Evolutionary conservation across 2,113 vertebrate species (phyloP).

Genomic region (Myanophis thanlyinensis): DNA sequence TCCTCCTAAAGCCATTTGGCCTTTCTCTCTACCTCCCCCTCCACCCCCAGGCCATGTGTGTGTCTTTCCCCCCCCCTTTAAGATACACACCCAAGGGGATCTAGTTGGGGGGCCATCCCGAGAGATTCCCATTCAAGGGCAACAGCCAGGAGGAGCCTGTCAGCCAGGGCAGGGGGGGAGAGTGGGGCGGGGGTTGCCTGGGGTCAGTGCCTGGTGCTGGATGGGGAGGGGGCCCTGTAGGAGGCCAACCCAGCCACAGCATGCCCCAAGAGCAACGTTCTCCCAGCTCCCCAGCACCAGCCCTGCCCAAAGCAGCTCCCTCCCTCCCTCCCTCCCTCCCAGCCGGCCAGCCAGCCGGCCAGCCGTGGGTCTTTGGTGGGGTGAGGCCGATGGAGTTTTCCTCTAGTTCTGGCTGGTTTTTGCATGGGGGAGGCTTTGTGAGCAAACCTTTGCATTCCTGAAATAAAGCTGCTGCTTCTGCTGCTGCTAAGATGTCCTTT

Average conservation of each 20-base stretch:
- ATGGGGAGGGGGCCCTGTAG: neutral
- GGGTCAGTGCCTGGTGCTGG: too few relatives aligned
- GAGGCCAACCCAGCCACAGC: neutral
- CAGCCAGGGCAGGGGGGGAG: too few relatives aligned
- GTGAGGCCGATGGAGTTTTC: neutral
- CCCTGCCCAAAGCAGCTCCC: too few relatives aligned
- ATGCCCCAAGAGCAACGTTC: neutral
- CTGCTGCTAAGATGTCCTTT: neutral
- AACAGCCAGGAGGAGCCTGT: too few relatives aligned
- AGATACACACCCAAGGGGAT: too few relatives aligned
- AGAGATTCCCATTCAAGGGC: too few relatives aligned
- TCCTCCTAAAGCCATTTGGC: too few relatives aligned
- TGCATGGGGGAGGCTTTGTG: neutral
- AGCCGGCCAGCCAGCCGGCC: neutral
- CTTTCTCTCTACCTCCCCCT: too few relatives aligned
- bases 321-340: neutral
- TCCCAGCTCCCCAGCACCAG: neutral
- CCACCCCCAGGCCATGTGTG: too few relatives aligned
- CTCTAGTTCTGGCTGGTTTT: neutral
- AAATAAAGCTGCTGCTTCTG: neutral
- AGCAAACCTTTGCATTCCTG: neutral
- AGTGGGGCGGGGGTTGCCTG: too few relatives aligned
- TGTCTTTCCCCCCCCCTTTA: too few relatives aligned
- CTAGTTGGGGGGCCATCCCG: too few relatives aligned
- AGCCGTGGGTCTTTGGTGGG: neutral